Conservation (phyloP, 2,797 vertebrate genomes). For the Poeciliopsis infans region DNA sequence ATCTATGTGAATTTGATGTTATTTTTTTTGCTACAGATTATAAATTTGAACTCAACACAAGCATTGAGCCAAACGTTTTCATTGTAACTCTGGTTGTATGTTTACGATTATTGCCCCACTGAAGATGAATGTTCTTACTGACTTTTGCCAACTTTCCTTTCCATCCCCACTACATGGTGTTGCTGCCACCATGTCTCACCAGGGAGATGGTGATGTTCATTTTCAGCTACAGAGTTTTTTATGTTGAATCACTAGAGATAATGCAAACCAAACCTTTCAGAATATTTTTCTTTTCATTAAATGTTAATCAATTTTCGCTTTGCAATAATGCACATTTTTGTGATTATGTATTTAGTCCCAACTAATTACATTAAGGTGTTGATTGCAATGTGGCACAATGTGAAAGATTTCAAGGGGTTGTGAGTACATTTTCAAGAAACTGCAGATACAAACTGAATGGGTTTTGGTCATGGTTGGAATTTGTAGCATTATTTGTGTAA, state of each 20-base stretch:
- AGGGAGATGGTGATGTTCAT: background rate
- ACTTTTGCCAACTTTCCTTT: background rate
- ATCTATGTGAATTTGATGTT: fast-evolving
- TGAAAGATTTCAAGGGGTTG: background rate
- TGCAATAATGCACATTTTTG: background rate
- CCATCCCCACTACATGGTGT: background rate
- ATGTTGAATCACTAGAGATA: background rate
- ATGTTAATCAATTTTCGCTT: background rate
- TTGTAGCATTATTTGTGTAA: background rate
- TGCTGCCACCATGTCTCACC: background rate
- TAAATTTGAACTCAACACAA: background rate
- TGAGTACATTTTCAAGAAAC: background rate
- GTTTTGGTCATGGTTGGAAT: background rate
- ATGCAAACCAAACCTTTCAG: background rate
- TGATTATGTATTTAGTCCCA: background rate
- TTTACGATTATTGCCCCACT: no score
- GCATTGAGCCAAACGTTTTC: background rate
- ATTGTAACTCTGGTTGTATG: background rate
- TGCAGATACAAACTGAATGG: no score
- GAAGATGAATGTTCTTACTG: background rate
- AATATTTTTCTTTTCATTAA: background rate
- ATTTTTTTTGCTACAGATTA: background rate
- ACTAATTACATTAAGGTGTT: background rate
- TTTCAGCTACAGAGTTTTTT: background rate
- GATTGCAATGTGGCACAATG: background rate